phyloP scores from a whole-genome alignment of 2,113 vertebrate genomes.

The Campylorhamphus procurvoides region DNA sequence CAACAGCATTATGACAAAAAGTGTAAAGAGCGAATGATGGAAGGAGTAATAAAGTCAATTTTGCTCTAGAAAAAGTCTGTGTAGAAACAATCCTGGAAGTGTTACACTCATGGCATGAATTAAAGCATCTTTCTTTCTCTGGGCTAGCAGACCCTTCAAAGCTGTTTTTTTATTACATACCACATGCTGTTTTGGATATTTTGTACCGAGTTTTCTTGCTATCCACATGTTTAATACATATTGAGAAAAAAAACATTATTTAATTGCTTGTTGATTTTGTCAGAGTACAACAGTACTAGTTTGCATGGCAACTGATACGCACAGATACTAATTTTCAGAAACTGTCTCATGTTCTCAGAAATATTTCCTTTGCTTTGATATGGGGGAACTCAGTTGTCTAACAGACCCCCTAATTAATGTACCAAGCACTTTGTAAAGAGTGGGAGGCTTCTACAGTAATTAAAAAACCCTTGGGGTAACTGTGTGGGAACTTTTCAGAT shows the following conservation, averaged over 20 bases:
- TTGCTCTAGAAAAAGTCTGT: not conserved
- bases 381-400: not conserved
- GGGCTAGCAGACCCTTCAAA: not conserved
- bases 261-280: constrained; percentile 10
- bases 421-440: not conserved
- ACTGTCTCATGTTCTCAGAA: not conserved
- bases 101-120: not conserved
- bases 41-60: not conserved
- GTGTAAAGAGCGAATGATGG: not conserved
- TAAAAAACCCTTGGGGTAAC: not conserved
- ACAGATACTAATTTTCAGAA: not conserved
- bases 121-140: not conserved
- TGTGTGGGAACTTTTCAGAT: not conserved
- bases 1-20: not conserved
- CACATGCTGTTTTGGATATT: not conserved
- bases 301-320: not conserved
- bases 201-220: not conserved
- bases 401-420: constrained; percentile 2
- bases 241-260: not conserved
- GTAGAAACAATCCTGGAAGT: not conserved
- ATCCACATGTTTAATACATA: not conserved
- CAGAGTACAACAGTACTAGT: not conserved
- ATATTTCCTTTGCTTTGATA: not conserved
- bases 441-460: not conserved
- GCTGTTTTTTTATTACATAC: not conserved